A percentile compares a stretch with the other conserved stretches of the same genome.
Evolutionary conservation across 2,113 vertebrate species (phyloP).

Genomic region (Odontophorus gujanensis): DNA sequence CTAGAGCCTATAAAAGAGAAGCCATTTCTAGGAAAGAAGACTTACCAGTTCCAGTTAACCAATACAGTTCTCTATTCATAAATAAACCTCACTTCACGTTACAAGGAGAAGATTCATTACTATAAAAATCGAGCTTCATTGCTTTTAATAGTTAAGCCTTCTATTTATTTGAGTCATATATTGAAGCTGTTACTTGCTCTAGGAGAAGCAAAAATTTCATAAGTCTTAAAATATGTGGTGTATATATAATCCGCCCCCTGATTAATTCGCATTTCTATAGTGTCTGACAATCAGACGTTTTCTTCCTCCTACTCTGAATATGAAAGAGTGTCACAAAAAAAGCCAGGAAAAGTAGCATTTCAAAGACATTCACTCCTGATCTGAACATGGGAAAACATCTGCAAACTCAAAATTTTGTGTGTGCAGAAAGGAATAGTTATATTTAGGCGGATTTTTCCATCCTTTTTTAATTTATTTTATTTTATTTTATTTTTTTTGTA

Average conservation of each 20-base stretch:
- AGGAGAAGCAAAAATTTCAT: not conserved
- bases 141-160: not conserved
- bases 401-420: not conserved
- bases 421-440: not conserved
- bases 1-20: not conserved
- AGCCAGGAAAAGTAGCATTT: not conserved
- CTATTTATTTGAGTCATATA: not conserved
- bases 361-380: not conserved
- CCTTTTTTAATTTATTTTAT: too few species aligned
- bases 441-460: too few species aligned
- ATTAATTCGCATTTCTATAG: not conserved
- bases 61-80: not conserved
- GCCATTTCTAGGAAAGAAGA: not conserved
- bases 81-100: not conserved
- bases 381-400: not conserved
- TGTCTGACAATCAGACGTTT: not conserved
- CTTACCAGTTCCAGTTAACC: not conserved
- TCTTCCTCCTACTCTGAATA: not conserved
- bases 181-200: not conserved
- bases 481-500: not conserved
- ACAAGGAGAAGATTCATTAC: not conserved
- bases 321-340: not conserved
- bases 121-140: not conserved
- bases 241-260: not conserved
- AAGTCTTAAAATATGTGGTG: not conserved